Conservation (phyloP, 2,797 vertebrate species). For the Aeoliscus strigatus region DNA sequence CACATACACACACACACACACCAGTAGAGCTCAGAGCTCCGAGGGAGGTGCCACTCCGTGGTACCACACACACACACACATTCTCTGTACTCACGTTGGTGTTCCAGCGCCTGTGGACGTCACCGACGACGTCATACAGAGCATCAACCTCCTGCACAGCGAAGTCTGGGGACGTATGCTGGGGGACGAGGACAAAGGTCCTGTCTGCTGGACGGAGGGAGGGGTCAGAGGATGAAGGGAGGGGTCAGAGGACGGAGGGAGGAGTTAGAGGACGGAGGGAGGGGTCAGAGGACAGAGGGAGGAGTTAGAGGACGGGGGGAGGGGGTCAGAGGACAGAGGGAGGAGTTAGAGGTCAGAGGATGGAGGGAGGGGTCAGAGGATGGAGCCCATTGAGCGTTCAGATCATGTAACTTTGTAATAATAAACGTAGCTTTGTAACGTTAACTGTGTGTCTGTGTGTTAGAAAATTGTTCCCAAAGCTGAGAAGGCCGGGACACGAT, state of each 20-base stretch:
- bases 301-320: not conserved
- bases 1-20: too few relatives aligned
- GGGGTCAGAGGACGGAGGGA: not conserved
- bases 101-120: slow-evolving; percentile 77
- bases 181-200: slow-evolving; percentile 81
- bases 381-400: too few relatives aligned
- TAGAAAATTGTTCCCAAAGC: too few relatives aligned
- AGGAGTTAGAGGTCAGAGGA: not conserved
- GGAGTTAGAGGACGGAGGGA: not conserved
- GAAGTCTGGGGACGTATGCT: slow-evolving; percentile 79
- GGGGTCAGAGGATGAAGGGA: not conserved
- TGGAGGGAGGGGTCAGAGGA: too few relatives aligned
- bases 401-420: too few relatives aligned
- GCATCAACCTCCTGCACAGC: slow-evolving; percentile 80
- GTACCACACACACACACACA: too few relatives aligned
- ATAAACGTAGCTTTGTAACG: too few relatives aligned
- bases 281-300: not conserved
- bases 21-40: too few relatives aligned
- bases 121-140: slow-evolving; percentile 81
- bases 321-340: not conserved
- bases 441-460: too few relatives aligned
- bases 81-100: slow-evolving; percentile 79
- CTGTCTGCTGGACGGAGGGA: slow-evolving; percentile 57
- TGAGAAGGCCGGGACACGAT: too few relatives aligned
- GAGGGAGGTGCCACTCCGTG: too few relatives aligned